These are phyloP conservation scores for Perodicticus potto DNA, from an alignment of 2,797 vertebrate genomes.

Conservation along the genomic window DNA sequence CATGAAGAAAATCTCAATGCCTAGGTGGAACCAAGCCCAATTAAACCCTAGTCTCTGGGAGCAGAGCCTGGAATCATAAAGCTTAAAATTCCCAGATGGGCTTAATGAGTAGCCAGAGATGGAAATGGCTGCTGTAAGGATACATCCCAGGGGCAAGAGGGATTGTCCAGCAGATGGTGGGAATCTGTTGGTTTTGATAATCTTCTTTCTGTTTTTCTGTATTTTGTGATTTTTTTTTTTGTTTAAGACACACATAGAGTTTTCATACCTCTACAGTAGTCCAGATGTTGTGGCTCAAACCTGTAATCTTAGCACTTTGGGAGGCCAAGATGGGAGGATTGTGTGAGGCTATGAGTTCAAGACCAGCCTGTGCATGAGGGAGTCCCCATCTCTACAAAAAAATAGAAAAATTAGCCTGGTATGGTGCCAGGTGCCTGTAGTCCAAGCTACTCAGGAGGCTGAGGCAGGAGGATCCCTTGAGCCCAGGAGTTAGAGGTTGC, in stretches of 20 bases:
- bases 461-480: too few relatives aligned
- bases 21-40: background rate
- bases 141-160: background rate
- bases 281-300: too few relatives aligned
- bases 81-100: background rate
- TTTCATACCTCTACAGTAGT: background rate
- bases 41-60: background rate
- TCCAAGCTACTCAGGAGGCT: too few relatives aligned
- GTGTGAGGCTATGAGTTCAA: too few relatives aligned
- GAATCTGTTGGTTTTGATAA: background rate
- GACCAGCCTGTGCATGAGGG: too few relatives aligned
- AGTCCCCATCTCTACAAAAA: too few relatives aligned
- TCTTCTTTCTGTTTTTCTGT: background rate
- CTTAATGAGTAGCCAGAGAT: background rate
- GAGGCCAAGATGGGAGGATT: too few relatives aligned
- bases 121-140: background rate
- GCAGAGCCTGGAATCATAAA: background rate
- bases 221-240: background rate
- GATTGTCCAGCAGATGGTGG: background rate
- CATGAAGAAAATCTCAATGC: background rate
- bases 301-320: too few relatives aligned
- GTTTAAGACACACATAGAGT: background rate
- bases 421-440: too few relatives aligned
- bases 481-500: too few relatives aligned
- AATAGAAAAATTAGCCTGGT: too few relatives aligned